phyloP scores from a whole-genome alignment of 2,888 invertebrate genomes.

The Sminthurides aquaticus region DNA sequence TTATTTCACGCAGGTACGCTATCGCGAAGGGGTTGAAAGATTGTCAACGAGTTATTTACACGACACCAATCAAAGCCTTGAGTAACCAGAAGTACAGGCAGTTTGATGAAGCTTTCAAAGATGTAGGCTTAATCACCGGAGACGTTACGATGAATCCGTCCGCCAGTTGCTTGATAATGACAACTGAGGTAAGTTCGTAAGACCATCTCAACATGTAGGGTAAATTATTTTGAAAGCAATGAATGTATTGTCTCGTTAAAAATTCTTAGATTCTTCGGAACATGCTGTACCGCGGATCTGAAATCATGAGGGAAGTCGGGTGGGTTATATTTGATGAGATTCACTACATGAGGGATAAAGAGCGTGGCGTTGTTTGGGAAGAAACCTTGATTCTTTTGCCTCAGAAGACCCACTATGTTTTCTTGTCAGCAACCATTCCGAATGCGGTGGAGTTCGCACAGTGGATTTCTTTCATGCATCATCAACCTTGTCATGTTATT shows the following conservation, averaged over 20 bases:
- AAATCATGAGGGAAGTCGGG: constrained; percentile 97
- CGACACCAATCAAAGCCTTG: constrained; percentile 97
- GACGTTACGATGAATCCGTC: constrained; percentile 98
- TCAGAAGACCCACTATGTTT: constrained; percentile 96
- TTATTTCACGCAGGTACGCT: constrained; percentile 61
- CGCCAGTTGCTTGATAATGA: constrained; percentile 98
- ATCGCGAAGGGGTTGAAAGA: constrained; percentile 87
- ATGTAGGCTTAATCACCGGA: constrained; percentile 96
- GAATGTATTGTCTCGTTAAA: not conserved
- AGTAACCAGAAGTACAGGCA: constrained; percentile 99
- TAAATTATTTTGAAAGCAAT: not conserved
- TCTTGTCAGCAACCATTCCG: constrained; percentile 97
- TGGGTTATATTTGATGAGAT: constrained; percentile 99
- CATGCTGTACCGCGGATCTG: constrained; percentile 97
- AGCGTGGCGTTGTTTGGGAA: constrained; percentile 99
- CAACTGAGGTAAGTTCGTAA: constrained; percentile 83
- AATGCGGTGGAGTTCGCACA: constrained; percentile 94
- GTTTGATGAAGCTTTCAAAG: constrained; percentile 91
- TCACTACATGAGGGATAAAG: constrained; percentile 99
- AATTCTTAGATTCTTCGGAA: constrained; percentile 77
- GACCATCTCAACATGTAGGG: constrained; percentile 15
- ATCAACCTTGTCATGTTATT: constrained; percentile 96
- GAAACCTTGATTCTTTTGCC: constrained; percentile 95
- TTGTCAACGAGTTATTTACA: constrained; percentile 97
- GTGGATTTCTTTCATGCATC: constrained; percentile 89